These are phyloP conservation scores for Probaryconus sp. DNA, from an alignment of 1,140 invertebrate genomes.

Conservation along the genomic window DNA sequence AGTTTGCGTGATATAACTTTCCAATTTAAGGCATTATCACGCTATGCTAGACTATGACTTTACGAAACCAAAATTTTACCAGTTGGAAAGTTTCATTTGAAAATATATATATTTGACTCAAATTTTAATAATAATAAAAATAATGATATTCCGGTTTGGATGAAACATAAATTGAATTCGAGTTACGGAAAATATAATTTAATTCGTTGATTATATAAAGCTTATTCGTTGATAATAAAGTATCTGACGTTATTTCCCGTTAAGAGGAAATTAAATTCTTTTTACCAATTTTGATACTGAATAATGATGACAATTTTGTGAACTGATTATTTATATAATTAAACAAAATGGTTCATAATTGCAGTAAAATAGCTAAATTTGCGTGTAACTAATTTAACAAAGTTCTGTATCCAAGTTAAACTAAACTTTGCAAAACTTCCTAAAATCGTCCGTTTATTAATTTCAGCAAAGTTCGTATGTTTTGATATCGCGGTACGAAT, in stretches of 20 bases:
- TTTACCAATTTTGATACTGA: no score
- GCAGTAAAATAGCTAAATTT: conserved; percentile 26
- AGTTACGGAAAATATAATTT: no score
- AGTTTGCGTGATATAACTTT: conserved; percentile 59
- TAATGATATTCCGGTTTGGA: no score
- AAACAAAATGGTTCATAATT: conserved; percentile 19
- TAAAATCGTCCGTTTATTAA: conserved; percentile 39
- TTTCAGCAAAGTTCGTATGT: conserved; percentile 40
- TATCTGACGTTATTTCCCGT: no score
- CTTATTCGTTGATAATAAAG: no score
- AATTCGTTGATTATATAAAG: no score
- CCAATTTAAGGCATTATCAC: conserved; percentile 54
- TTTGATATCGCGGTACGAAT: conserved; percentile 18
- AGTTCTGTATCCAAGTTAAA: conserved; percentile 17
- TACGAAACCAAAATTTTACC: conserved; percentile 51
- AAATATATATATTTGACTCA: conserved; percentile 20
- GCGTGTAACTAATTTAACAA: conserved; percentile 44
- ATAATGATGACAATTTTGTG: conserved; percentile 28
- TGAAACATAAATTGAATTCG: no score
- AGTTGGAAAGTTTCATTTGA: conserved; percentile 37
- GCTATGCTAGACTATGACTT: conserved; percentile 51
- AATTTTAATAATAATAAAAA: no score
- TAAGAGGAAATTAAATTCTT: no score
- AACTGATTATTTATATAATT: no score
- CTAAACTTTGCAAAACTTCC: conserved; percentile 41